phyloP scores from a whole-genome alignment of 2,888 invertebrate species.

The Hybos culiciformis region DNA sequence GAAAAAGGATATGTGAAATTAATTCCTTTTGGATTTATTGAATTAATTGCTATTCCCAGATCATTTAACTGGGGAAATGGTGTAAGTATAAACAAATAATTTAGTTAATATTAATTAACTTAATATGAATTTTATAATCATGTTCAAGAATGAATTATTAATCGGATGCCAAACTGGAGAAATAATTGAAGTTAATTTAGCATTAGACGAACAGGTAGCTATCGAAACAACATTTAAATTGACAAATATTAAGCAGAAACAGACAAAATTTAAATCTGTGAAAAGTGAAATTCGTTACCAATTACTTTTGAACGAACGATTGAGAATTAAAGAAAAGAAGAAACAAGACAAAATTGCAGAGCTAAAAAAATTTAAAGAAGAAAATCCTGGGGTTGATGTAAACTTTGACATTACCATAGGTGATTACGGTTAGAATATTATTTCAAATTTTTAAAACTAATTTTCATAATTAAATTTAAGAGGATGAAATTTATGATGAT shows the following conservation, averaged over 20 bases:
- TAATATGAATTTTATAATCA: neutral
- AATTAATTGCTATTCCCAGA: conserved; percentile 46
- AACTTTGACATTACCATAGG: conserved; percentile 48
- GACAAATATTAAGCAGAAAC: conserved; percentile 24
- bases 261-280: conserved; percentile 41
- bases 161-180: conserved; percentile 44
- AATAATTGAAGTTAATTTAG: conserved; percentile 38
- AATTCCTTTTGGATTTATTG: conserved; percentile 52
- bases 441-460: neutral
- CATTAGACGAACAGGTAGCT: conserved; percentile 37
- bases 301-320: conserved; percentile 42
- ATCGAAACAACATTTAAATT: conserved; percentile 38
- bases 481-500: conserved; percentile 42
- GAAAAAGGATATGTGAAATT: conserved; percentile 37
- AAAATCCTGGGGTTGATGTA: conserved; percentile 45
- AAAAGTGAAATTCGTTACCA: conserved; percentile 47
- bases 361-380: conserved; percentile 41
- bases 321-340: conserved; percentile 39
- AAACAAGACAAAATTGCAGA: conserved; percentile 40
- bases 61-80: conserved; percentile 52
- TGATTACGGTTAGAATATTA: conserved; percentile 24
- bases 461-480: conserved; percentile 21
- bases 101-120: neutral
- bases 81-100: no score
- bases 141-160: conserved; percentile 29